Base-by-base conservation (phyloP, 2,888 invertebrate species). In the Nasonovia ribisnigri region DNA sequence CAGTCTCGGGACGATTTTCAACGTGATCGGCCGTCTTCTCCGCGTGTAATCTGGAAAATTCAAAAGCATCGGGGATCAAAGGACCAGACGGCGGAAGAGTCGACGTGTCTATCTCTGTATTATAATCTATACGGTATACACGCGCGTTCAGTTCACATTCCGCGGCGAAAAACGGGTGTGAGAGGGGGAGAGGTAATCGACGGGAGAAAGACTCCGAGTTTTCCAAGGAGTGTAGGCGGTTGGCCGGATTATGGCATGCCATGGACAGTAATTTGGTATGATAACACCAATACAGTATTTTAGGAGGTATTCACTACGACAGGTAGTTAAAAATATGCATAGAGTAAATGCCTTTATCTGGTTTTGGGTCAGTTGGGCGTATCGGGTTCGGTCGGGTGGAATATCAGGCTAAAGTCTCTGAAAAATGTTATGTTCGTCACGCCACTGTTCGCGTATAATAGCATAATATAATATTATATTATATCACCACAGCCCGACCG, bases 1-100 rank as follows among this genome's bases (percentile, higher is more conserved):
- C 94, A 96, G 95, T 86, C 96, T 95, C 13, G 96, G 96, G 95
- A 96, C 96, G 94, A 96, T 96, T 92, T 96, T 95, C 94, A 96
- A 95, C 54, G 96, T 96, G 95, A 96, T 96, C 90, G 96, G 96
- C 90, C 96, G 96, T 92, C 96, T 95, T 89, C 96, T 96, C 84
- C 96, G 95, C 67, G 96, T 95, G 95, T 96, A 96, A 95, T 96
- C 96, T 96, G 95, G 36, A 95, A 84, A 95, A 67, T 60, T 5
- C 57, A 60, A 86, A n/a, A n/a, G 4, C 46, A 88, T 2, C 20
- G 10, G 6, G 16, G 54, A 36, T 36, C 43, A 87, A 57, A 57
- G 10, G 3, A 43, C 42, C 6, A 16, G n/a, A 16, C 89, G 43
- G 26, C 88, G 88, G 24, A 5, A 54, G 42, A 88, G 13, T 43